These are phyloP conservation scores for Prinia subflava DNA, from an alignment of 2,113 vertebrate genomes.

Conservation along the genomic window DNA sequence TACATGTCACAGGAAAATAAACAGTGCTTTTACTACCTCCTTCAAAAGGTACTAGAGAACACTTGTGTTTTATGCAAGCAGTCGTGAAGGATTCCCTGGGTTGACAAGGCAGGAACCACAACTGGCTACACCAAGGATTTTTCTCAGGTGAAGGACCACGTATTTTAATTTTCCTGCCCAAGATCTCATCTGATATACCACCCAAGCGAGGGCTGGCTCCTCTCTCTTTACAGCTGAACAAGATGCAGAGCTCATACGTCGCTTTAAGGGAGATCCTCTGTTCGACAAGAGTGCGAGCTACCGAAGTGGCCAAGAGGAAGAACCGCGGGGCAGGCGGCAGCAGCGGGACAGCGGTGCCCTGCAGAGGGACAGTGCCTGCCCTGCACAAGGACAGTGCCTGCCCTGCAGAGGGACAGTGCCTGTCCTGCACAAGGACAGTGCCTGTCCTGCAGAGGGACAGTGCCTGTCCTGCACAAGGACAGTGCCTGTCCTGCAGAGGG, in stretches of 20 bases:
- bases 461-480: no score
- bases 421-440: no score
- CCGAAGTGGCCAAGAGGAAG: rapidly evolving
- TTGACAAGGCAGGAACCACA: background rate
- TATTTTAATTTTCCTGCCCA: background rate
- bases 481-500: no score
- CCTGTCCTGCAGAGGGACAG: no score
- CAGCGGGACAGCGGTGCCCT: background rate
- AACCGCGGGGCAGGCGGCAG: rapidly evolving
- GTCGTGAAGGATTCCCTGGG: background rate
- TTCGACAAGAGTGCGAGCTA: rapidly evolving
- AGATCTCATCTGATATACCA: background rate
- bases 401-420: no score
- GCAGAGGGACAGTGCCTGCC: background rate
- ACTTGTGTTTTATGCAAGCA: background rate
- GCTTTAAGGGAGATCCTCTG: background rate
- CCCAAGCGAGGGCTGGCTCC: background rate
- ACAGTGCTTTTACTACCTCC: background rate
- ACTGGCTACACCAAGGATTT: background rate
- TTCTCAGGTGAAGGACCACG: background rate
- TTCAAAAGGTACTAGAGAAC: background rate
- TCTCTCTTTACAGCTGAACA: background rate
- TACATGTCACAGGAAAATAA: background rate
- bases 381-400: background rate
- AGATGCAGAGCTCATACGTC: background rate